phyloP scores from a whole-genome alignment of 2,797 vertebrate species.

The Antrozous pallidus region DNA sequence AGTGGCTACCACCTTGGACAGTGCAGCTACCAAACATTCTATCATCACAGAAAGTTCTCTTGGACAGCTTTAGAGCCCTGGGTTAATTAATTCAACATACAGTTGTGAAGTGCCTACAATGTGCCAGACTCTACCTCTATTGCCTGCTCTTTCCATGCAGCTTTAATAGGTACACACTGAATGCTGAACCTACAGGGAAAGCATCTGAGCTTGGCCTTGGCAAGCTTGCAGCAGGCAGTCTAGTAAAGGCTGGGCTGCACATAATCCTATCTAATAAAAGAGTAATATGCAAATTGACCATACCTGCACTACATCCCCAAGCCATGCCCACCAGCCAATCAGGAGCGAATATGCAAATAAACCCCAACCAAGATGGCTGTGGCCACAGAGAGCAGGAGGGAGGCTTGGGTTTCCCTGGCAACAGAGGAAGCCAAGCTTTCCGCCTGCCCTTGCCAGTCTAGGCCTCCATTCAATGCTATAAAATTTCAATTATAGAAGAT shows the following conservation, averaged over 20 bases:
- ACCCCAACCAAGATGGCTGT: too few relatives aligned
- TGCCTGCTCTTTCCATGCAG: background rate
- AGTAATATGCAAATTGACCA: too few relatives aligned
- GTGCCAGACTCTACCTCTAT: fast-evolving
- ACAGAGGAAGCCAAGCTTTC: too few relatives aligned
- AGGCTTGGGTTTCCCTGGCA: too few relatives aligned
- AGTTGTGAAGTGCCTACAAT: fast-evolving
- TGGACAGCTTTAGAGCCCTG: background rate
- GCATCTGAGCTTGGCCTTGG: background rate
- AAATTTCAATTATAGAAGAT: too few relatives aligned
- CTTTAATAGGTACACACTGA: fast-evolving
- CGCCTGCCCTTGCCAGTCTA: too few relatives aligned
- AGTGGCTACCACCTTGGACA: background rate
- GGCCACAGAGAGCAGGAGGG: too few relatives aligned
- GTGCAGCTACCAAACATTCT: fast-evolving
- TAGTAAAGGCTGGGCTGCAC: background rate
- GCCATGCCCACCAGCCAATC: too few relatives aligned
- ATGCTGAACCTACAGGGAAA: background rate
- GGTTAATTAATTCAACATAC: fast-evolving
- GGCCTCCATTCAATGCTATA: too few relatives aligned
- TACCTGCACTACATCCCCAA: too few relatives aligned
- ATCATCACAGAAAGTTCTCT: background rate
- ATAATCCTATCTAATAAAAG: too few relatives aligned
- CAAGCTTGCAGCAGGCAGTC: background rate
- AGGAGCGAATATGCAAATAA: too few relatives aligned